Evolutionary conservation across 2,113 vertebrate genomes (phyloP).

Genomic region (Dolichallabes microphthalmus): DNA sequence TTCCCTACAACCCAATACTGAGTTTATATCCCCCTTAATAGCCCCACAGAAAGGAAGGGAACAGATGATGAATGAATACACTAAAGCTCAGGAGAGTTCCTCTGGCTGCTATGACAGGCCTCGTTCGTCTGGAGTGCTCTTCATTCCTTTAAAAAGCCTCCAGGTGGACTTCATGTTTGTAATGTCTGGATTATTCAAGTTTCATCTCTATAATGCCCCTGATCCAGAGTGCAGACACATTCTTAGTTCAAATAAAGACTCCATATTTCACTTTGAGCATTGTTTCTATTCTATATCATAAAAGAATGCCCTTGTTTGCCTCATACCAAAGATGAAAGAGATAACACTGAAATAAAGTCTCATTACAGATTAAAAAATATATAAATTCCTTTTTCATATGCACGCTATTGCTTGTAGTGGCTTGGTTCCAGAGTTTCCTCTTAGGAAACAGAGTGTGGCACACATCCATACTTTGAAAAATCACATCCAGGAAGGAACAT

Average conservation of each 20-base stretch:
- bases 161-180: constrained; percentile 17
- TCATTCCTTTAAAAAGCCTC: constrained; percentile 1
- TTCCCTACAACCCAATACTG: neutral
- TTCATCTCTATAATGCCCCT: constrained; percentile 1
- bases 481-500: neutral
- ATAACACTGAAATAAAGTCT: neutral
- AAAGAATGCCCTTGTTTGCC: neutral
- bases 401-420: neutral
- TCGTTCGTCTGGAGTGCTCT: neutral
- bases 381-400: neutral
- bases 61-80: constrained; percentile 38
- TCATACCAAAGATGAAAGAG: neutral
- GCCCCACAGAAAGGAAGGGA: neutral
- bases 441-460: neutral
- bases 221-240: neutral
- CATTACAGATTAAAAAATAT: neutral
- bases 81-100: constrained; percentile 15
- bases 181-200: constrained; percentile 26
- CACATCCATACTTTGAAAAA: neutral
- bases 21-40: constrained; percentile 5
- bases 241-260: neutral
- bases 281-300: neutral
- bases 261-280: neutral
- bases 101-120: constrained; percentile 11
- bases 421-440: neutral